phyloP scores from a whole-genome alignment of 2,113 vertebrate genomes.

The Heptranchias perlo region DNA sequence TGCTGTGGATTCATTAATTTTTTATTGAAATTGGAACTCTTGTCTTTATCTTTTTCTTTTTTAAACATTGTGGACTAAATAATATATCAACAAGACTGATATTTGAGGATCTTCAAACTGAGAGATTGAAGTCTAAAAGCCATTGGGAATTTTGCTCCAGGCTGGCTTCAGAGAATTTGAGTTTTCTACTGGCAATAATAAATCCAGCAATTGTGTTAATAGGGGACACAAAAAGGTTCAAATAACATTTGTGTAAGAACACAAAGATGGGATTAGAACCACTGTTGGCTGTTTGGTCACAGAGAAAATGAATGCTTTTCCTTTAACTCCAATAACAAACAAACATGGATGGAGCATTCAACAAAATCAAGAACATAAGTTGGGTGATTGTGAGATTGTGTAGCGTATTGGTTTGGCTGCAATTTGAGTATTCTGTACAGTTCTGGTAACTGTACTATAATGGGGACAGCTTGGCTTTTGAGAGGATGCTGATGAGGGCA shows the following conservation, averaged over 20 bases:
- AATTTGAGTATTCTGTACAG: neutral
- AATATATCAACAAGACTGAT: neutral
- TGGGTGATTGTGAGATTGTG: neutral
- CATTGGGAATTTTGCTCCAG: neutral
- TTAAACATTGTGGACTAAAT: slow-evolving; percentile 7
- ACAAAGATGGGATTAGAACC: neutral
- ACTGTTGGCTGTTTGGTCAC: neutral
- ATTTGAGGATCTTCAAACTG: slow-evolving; percentile 8
- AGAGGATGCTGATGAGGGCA: neutral
- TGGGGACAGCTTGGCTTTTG: neutral
- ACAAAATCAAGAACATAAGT: neutral
- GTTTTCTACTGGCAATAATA: neutral
- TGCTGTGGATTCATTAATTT: slow-evolving; percentile 18
- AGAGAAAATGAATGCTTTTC: neutral
- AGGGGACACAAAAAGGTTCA: neutral
- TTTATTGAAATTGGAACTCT: slow-evolving; percentile 30
- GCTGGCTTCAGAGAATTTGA: neutral
- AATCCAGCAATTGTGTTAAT: neutral
- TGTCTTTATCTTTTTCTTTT: neutral
- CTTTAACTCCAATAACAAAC: neutral
- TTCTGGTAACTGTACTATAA: neutral
- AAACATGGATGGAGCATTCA: neutral
- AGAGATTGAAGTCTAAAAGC: neutral
- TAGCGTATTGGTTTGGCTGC: neutral
- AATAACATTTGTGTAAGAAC: neutral